phyloP scores from a whole-genome alignment of 2,888 invertebrate species.

The Platynereis dumerilii region DNA sequence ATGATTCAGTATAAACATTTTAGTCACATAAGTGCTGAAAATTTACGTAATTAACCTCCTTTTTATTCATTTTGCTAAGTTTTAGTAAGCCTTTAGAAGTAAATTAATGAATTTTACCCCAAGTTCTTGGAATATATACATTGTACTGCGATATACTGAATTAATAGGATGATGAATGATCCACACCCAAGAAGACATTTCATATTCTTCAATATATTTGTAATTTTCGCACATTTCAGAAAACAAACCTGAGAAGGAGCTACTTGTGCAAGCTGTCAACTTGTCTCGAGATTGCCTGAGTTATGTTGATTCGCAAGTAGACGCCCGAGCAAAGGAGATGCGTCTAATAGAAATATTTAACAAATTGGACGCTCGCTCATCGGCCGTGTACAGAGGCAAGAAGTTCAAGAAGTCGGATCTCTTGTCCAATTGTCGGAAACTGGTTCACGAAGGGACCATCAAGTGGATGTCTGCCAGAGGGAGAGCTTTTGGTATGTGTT shows the following conservation, averaged over 20 bases:
- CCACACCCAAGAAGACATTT: too few relatives aligned
- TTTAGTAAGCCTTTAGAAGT: too few relatives aligned
- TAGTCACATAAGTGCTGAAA: too few relatives aligned
- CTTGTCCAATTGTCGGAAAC: constrained; percentile 79
- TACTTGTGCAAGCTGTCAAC: constrained; percentile 78
- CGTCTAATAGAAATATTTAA: constrained; percentile 90
- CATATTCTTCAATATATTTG: too few relatives aligned
- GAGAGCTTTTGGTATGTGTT: constrained; percentile 74
- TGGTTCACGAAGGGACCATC: constrained; percentile 85
- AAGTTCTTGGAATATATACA: too few relatives aligned
- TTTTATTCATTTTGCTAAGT: too few relatives aligned
- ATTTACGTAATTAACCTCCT: too few relatives aligned
- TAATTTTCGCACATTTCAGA: too few relatives aligned
- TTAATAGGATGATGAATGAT: too few relatives aligned
- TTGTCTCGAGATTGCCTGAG: constrained; percentile 88
- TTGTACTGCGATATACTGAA: too few relatives aligned
- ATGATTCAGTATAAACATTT: too few relatives aligned
- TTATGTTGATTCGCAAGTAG: constrained; percentile 91
- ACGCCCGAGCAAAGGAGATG: constrained; percentile 87
- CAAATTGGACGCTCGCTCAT: constrained; percentile 89
- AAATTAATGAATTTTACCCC: too few relatives aligned
- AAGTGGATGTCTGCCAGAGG: constrained; percentile 89
- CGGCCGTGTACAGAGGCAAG: constrained; percentile 71
- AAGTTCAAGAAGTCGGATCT: constrained; percentile 95
- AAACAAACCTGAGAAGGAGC: constrained; percentile 76